These are phyloP conservation scores for Willowsia nigromaculata DNA, from an alignment of 2,888 invertebrate species.

Conservation along the genomic window DNA sequence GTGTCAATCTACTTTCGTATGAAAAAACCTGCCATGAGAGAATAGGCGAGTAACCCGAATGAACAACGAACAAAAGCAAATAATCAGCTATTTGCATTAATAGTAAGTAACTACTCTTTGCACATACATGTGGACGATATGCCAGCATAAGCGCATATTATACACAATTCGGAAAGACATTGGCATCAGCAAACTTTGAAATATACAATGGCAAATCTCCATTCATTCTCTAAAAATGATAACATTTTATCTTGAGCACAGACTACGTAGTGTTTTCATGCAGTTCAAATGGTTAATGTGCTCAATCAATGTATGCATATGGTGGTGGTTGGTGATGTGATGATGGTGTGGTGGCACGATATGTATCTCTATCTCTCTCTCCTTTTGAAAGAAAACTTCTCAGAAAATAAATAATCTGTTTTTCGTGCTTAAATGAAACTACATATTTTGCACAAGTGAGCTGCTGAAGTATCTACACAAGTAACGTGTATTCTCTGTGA, in stretches of 20 bases:
- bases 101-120: no score
- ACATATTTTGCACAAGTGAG: constrained; percentile 26
- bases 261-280: not conserved
- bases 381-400: constrained; percentile 10
- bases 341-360: not conserved
- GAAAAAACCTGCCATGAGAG: not conserved
- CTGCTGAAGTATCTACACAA: not conserved
- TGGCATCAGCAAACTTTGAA: not conserved
- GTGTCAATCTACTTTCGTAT: no score
- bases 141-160: no score
- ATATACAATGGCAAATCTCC: not conserved
- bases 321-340: not conserved
- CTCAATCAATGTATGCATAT: not conserved
- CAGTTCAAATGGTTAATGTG: not conserved
- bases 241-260: not conserved
- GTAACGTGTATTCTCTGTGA: not conserved
- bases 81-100: no score
- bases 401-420: constrained; percentile 15
- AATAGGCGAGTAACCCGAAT: not conserved
- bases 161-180: no score
- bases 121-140: no score
- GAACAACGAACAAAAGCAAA: constrained; percentile 5
- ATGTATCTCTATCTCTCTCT: no score
- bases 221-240: not conserved
- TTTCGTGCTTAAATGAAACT: constrained; percentile 2